phyloP scores from a whole-genome alignment of 1,140 invertebrate genomes.

The Choristoneura fumiferana region DNA sequence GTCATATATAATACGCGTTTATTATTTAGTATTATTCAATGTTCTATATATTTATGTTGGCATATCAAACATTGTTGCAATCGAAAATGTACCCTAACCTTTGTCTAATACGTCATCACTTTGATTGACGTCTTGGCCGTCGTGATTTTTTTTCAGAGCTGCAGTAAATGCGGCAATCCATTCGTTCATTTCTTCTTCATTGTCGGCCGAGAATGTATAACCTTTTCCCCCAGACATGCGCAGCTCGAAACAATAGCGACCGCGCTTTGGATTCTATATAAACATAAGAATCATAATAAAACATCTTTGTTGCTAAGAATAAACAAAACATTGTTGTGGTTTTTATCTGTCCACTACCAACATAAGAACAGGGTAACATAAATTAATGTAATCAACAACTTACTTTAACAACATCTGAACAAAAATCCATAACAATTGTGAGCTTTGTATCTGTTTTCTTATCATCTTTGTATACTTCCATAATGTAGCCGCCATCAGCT shows the following conservation, averaged over 20 bases:
- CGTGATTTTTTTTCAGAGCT: slow-evolving; percentile 61
- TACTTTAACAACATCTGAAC: slow-evolving; percentile 91
- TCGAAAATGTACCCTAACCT: slow-evolving; percentile 36
- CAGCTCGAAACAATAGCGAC: slow-evolving; percentile 93
- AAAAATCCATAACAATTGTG: slow-evolving; percentile 96
- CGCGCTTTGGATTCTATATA: slow-evolving; percentile 88
- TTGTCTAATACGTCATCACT: slow-evolving; percentile 64
- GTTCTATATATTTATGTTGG: no score
- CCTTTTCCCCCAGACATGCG: slow-evolving; percentile 91
- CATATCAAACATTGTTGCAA: no score
- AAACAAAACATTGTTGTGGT: no score
- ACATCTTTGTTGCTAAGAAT: no score
- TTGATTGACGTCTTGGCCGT: slow-evolving; percentile 49
- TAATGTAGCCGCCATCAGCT: slow-evolving; percentile 92
- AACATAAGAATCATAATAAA: slow-evolving; percentile 25
- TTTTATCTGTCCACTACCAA: no score
- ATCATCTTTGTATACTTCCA: slow-evolving; percentile 96
- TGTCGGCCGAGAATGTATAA: slow-evolving; percentile 92
- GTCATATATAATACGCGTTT: no score
- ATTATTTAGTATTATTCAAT: no score
- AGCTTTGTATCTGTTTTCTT: slow-evolving; percentile 93
- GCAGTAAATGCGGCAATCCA: slow-evolving; percentile 83
- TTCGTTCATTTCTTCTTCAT: slow-evolving; percentile 90
- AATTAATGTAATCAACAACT: slow-evolving; percentile 36
- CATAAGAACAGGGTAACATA: not conserved